Evolutionary conservation across 1,140 invertebrate species (phyloP).

Genomic region (Melitaea cinxia): DNA sequence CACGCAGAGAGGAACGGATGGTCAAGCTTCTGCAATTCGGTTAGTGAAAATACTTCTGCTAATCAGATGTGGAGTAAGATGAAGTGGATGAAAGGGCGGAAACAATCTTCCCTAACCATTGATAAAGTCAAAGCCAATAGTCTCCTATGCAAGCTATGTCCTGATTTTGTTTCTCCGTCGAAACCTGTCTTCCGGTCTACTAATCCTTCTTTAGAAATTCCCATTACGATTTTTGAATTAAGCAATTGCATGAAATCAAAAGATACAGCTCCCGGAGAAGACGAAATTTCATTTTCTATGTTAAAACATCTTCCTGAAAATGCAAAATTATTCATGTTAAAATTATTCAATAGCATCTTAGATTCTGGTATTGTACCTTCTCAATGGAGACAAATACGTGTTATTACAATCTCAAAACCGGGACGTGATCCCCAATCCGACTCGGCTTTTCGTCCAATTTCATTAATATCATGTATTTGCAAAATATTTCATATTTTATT

Average conservation of each 20-base stretch:
- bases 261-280: constrained; percentile 35
- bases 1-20: neutral
- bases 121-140: neutral
- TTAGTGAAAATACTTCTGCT: neutral
- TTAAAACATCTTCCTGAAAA: constrained; percentile 22
- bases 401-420: constrained; percentile 31
- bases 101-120: neutral
- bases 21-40: constrained; percentile 10
- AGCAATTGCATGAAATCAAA: constrained; percentile 32
- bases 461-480: constrained; percentile 1
- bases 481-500: neutral
- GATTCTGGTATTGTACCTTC: constrained; percentile 18
- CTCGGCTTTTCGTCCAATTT: constrained; percentile 8
- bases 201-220: constrained; percentile 5
- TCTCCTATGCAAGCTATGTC: neutral
- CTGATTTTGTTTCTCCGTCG: constrained; percentile 15
- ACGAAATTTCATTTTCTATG: constrained; percentile 39
- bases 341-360: constrained; percentile 28
- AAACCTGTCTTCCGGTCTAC: neutral
- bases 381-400: constrained; percentile 26
- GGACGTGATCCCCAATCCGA: constrained; percentile 1
- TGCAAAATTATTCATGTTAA: constrained; percentile 25
- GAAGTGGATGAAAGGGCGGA: constrained; percentile 26
- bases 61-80: constrained; percentile 19
- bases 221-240: constrained; percentile 30